Percentiles rank a stretch among this genome's conserved stretches.
These are phyloP conservation scores for Nemoura dubitans DNA, from an alignment of 2,888 invertebrate genomes.

Conservation along the genomic window DNA sequence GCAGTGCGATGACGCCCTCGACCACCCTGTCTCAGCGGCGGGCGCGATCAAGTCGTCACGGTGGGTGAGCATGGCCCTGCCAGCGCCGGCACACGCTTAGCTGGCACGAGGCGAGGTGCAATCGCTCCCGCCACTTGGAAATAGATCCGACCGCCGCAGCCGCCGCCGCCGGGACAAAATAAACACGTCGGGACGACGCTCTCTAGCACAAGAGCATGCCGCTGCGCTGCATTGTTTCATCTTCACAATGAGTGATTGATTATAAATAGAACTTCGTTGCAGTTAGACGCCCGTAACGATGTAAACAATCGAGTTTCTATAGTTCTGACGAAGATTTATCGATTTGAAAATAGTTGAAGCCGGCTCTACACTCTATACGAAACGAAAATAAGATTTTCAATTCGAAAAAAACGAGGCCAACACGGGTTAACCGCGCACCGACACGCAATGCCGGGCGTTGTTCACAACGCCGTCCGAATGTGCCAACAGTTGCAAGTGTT, in stretches of 20 bases:
- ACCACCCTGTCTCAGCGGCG: neutral
- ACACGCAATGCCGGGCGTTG: neutral
- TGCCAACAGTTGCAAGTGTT: neutral
- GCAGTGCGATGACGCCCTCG: neutral
- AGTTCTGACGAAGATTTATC: constrained; percentile 5
- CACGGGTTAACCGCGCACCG: neutral
- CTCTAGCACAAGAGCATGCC: neutral
- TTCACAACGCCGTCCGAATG: neutral
- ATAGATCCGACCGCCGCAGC: neutral
- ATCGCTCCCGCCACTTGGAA: neutral
- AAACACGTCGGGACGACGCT: neutral
- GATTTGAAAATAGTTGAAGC: neutral
- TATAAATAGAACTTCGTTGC: neutral
- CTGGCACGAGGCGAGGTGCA: neutral
- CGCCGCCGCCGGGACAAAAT: neutral
- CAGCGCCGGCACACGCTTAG: neutral
- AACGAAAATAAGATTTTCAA: neutral
- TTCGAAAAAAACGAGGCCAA: neutral
- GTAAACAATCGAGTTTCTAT: neutral
- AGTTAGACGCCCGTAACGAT: neutral
- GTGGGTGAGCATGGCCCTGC: neutral
- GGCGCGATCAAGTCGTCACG: constrained; percentile 1
- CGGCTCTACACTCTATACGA: neutral
- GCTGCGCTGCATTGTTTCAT: neutral
- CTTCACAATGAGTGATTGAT: neutral